Evolutionary conservation across 2,888 invertebrate genomes (phyloP).

Genomic region (Harpalus rubripes): DNA sequence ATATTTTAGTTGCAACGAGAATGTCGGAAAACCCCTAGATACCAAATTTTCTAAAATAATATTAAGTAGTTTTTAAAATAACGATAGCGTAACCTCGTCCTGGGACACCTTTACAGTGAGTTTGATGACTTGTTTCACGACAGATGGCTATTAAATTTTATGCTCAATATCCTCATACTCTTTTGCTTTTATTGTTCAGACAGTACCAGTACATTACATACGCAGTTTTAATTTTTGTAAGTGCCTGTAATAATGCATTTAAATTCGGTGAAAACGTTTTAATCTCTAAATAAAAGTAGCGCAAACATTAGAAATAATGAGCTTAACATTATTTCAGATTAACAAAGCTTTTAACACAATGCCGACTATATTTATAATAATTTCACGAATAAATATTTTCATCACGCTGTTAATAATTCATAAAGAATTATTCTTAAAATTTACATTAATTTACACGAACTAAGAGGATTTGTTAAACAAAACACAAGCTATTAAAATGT

Average conservation of each 20-base stretch:
- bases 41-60: too few relatives aligned
- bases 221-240: neutral
- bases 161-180: too few relatives aligned
- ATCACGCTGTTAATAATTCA: slow-evolving; percentile 32
- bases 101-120: too few relatives aligned
- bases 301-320: neutral
- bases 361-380: slow-evolving; percentile 13
- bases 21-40: too few relatives aligned
- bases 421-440: slow-evolving; percentile 37
- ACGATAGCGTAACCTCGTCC: too few relatives aligned
- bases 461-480: slow-evolving; percentile 56
- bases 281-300: neutral
- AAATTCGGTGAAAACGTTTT: neutral
- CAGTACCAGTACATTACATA: neutral
- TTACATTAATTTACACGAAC: slow-evolving; percentile 55
- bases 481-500: slow-evolving; percentile 57
- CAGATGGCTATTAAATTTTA: too few relatives aligned
- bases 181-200: neutral
- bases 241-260: neutral
- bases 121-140: too few relatives aligned
- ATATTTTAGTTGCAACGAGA: too few relatives aligned
- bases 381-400: slow-evolving; percentile 16
- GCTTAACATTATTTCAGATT: slow-evolving; percentile 12
- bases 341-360: slow-evolving; percentile 4
- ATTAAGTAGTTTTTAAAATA: too few relatives aligned